Percentiles rank a stretch among this genome's conserved stretches.
phyloP scores from a whole-genome alignment of 2,113 vertebrate species.

The Tychaedon coryphoeus region DNA sequence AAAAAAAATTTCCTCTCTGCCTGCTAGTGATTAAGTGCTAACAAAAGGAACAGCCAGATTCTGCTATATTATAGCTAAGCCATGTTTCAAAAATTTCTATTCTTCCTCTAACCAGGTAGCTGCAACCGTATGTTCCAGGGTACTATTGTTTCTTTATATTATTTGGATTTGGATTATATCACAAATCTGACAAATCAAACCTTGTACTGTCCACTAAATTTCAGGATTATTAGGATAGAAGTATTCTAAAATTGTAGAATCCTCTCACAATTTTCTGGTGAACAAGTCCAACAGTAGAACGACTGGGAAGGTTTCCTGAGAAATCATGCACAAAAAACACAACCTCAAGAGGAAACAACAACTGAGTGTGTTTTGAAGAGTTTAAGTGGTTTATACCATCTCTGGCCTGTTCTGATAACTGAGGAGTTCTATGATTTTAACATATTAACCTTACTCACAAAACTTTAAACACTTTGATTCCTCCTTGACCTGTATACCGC shows the following conservation, averaged over 20 bases:
- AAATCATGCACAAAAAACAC: neutral
- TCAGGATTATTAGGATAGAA: neutral
- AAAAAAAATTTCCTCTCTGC: neutral
- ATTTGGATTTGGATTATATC: neutral
- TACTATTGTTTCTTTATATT: neutral
- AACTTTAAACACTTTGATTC: neutral
- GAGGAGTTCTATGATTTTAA: neutral
- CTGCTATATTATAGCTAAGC: neutral
- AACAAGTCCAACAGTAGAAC: neutral
- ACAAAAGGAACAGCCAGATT: neutral
- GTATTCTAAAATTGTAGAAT: neutral
- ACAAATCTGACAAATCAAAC: neutral
- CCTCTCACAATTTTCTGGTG: neutral
- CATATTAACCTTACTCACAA: neutral
- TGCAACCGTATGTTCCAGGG: neutral
- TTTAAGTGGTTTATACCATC: neutral
- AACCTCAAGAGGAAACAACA: neutral
- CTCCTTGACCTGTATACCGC: neutral
- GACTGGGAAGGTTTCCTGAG: neutral
- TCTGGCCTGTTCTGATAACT: neutral
- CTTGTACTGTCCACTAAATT: accelerated
- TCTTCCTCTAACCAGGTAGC: neutral
- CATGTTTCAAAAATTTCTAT: neutral
- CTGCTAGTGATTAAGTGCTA: neutral
- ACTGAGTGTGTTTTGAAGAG: neutral